Evolutionary conservation across 2,113 vertebrate genomes (phyloP), one percentile per base, ranked within the genome.

Genomic region (Puffinus mauretanicus): DNA sequence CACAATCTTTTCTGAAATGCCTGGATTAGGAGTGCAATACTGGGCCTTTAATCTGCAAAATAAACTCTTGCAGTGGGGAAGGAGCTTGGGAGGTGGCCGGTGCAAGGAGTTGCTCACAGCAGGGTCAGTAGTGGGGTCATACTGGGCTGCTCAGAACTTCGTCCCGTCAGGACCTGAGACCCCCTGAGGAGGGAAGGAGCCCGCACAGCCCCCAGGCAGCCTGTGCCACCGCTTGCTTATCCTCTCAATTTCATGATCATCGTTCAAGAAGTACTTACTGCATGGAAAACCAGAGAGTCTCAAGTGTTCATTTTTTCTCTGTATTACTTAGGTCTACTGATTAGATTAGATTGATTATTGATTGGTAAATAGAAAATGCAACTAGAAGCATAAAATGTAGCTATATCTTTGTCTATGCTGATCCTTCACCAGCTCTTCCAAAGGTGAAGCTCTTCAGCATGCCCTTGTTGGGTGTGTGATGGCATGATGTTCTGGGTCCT

Each of bases 91-190:
- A 36, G 16, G 6, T 51, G 13, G 5, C 16, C 57, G 42, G 7
- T 80, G 8, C 15, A 61, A 60, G 32, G 13, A 55, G 9, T 5
- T 84, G 9, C 24, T 44, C 16, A 25, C 17, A 70, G 19, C 24
- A 46, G 30, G 22, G 4, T 70, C n/a, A 55, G 20, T 6, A 3
- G 29, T 11, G 9, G 7, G 5, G 1, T 55, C 36, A 40, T 13
- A 32, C 18, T 11, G 29, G 15, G 4, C 42, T 92, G 8, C 24
- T 71, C 9, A 29, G 17, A 19, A 6, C 3, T 85, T 55, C 4
- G 1, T 73, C 8, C 3, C 3, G 2, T 15, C 6, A 3, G 9
- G 18, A n/a, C 4, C 4, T 30, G 18, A 69, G 11, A 8, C 6
- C 2, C 1, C 5, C 5, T 7, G 13, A 54, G 34, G 7, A 57